These are phyloP conservation scores for Microtus oregoni DNA, from an alignment of 2,113 vertebrate species.

Conservation along the genomic window DNA sequence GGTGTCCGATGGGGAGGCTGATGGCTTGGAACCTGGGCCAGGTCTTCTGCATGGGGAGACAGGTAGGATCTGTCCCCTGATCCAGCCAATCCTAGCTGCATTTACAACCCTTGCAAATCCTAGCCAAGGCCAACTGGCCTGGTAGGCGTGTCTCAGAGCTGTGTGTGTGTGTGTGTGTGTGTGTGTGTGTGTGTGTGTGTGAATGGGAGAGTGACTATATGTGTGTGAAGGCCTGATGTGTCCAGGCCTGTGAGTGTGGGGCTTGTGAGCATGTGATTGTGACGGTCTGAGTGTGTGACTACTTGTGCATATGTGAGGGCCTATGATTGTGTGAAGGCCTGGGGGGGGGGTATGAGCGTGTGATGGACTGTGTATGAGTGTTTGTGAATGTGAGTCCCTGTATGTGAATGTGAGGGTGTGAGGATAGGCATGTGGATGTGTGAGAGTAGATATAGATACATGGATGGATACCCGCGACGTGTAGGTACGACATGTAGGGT, in stretches of 20 bases:
- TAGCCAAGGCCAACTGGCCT: neutral
- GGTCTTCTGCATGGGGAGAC: conserved; percentile 92
- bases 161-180: neutral
- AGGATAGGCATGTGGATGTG: neutral
- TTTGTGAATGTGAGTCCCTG: neutral
- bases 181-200: neutral
- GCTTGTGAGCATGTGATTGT: too few relatives aligned
- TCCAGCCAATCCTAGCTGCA: neutral
- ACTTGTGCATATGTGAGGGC: neutral
- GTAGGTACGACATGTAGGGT: neutral
- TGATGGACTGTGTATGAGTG: neutral
- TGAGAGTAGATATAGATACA: too few relatives aligned
- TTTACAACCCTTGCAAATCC: neutral
- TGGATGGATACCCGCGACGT: too few relatives aligned
- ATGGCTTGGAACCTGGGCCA: conserved; percentile 90
- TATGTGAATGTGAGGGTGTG: too few relatives aligned
- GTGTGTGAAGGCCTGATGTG: neutral
- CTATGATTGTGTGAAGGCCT: neutral
- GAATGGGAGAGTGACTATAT: too few relatives aligned
- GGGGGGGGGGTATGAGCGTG: neutral
- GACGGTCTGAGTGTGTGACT: neutral
- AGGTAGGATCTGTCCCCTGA: conserved; percentile 83
- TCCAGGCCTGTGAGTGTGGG: neutral
- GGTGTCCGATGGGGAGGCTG: conserved; percentile 96
- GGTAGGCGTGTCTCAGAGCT: neutral